These are phyloP conservation scores for Orchesellides sinensis DNA, from an alignment of 2,888 invertebrate genomes.

Conservation along the genomic window DNA sequence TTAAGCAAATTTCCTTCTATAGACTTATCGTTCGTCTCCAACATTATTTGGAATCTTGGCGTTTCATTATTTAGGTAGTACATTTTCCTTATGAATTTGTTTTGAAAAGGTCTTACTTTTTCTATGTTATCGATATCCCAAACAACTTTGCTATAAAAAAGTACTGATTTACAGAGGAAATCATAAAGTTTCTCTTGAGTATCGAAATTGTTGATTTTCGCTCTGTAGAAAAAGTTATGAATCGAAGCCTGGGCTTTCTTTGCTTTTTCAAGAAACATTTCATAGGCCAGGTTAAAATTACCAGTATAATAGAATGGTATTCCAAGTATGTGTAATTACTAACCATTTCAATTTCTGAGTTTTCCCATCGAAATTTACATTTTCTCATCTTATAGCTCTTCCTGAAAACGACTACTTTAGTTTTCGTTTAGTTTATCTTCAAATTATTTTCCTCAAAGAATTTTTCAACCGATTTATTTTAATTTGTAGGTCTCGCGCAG, in stretches of 20 bases:
- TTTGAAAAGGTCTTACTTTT: constrained; percentile 15
- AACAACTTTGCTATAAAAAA: neutral
- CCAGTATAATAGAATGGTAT: neutral
- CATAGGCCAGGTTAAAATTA: neutral
- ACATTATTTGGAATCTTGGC: neutral
- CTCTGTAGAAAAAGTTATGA: neutral
- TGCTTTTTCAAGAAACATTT: neutral
- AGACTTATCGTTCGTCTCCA: constrained; percentile 2
- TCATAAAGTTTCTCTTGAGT: neutral
- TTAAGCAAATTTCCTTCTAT: neutral
- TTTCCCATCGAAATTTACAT: neutral
- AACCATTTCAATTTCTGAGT: neutral
- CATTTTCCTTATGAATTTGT: constrained; percentile 15
- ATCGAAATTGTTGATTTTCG: neutral
- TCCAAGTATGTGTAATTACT: neutral
- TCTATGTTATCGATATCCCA: neutral
- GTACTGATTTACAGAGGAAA: neutral
- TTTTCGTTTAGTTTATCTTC: neutral
- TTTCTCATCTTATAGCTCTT: neutral
- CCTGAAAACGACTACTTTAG: neutral
- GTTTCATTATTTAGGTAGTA: constrained; percentile 14
- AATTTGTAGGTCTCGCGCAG: neutral
- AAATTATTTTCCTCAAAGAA: constrained; percentile 8
- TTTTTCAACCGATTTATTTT: constrained; percentile 8
- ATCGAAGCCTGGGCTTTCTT: neutral